A percentile compares a stretch with the other conserved stretches of the same genome.
phyloP scores from a whole-genome alignment of 1,140 invertebrate genomes.

The Pseudomyrmex cubaensis region DNA sequence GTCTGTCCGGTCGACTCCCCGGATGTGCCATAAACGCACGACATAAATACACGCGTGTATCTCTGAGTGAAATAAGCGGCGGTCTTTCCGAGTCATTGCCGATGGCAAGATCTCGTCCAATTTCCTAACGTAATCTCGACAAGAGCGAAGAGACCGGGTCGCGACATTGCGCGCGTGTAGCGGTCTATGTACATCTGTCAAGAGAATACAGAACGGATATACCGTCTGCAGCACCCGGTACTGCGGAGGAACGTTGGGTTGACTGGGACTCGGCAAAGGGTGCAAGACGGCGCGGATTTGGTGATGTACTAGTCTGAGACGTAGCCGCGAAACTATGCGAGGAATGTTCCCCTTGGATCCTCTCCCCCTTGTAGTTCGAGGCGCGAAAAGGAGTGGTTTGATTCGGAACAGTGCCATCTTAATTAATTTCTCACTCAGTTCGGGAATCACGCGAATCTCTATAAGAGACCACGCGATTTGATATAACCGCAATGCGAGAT shows the following conservation, averaged over 20 bases:
- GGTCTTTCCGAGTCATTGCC: constrained; percentile 33
- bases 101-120: constrained; percentile 35
- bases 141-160: constrained; percentile 6
- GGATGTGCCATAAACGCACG: neutral
- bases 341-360: constrained; percentile 69
- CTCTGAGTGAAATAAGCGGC: constrained; percentile 28
- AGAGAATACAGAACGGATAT: constrained; percentile 47
- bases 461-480: constrained; percentile 29
- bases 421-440: constrained; percentile 73
- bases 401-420: constrained; percentile 69
- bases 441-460: constrained; percentile 27
- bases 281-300: constrained; percentile 71
- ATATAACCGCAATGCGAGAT: constrained; percentile 12
- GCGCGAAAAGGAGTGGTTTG: constrained; percentile 70
- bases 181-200: neutral
- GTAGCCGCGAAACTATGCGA: constrained; percentile 73
- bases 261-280: constrained; percentile 62
- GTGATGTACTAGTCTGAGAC: constrained; percentile 71
- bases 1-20: neutral
- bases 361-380: constrained; percentile 32
- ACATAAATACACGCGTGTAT: neutral
- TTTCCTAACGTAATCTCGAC: constrained; percentile 40
- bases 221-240: constrained; percentile 69
- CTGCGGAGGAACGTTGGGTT: constrained; percentile 59
- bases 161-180: neutral